Evolutionary conservation across 1,140 invertebrate species (phyloP).

Genomic region (Ceratoteleas bidentatus): DNA sequence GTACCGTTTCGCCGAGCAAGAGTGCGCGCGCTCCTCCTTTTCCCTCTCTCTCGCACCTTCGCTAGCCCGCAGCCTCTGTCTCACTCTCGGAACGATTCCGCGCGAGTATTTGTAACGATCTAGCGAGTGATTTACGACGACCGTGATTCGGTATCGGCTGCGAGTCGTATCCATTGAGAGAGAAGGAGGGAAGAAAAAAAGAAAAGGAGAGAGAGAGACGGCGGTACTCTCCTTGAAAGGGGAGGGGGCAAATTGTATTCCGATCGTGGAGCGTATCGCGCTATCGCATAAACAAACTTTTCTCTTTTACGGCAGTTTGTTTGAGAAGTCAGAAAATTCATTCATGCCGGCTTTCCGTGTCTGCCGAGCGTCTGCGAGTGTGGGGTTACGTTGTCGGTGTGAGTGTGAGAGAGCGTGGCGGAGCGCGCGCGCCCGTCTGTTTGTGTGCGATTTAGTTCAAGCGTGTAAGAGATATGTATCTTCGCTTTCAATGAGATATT

Average conservation of each 20-base stretch:
- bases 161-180: slow-evolving; percentile 24
- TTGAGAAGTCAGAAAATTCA: slow-evolving; percentile 61
- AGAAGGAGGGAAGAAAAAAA: no score
- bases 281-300: slow-evolving; percentile 58
- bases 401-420: slow-evolving; percentile 3
- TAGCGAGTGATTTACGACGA: slow-evolving; percentile 57
- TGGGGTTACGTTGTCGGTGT: neutral
- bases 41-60: no score
- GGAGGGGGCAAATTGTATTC: slow-evolving; percentile 46
- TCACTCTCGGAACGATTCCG: slow-evolving; percentile 57
- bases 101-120: slow-evolving; percentile 67
- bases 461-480: slow-evolving; percentile 60
- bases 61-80: slow-evolving; percentile 32
- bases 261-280: slow-evolving; percentile 38
- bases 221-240: no score
- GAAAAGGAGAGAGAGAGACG: no score
- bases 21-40: slow-evolving; percentile 11
- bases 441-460: slow-evolving; percentile 57
- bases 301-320: slow-evolving; percentile 54
- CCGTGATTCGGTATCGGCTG: slow-evolving; percentile 36
- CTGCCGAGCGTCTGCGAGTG: neutral
- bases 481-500: slow-evolving; percentile 61
- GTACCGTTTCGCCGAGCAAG: slow-evolving; percentile 71
- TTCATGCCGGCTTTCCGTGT: slow-evolving; percentile 41
- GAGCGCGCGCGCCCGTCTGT: no score